Evolutionary conservation across 2,888 invertebrate genomes (phyloP), one percentile per base, ranked within the genome.

Genomic region (Apamea monoglypha): DNA sequence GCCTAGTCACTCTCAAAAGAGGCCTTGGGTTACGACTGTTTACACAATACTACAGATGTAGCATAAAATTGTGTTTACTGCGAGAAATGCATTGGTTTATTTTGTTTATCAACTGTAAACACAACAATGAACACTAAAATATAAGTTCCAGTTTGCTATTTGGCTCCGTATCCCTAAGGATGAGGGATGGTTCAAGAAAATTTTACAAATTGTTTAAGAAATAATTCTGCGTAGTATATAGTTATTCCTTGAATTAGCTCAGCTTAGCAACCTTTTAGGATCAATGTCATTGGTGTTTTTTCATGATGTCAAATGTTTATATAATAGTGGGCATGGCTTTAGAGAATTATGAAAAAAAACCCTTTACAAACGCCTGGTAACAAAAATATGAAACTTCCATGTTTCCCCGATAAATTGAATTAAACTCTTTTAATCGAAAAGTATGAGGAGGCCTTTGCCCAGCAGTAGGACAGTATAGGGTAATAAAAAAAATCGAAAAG

Each of bases 21-120:
- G 63, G n/a, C 83, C 86, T 86, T 83, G 80, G 72, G 53, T 63
- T 53, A 40, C 50, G 14, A 53, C 32, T 18, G 53, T 64, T 76
- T 80, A 76, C 74, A 66, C 74, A 80, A 80, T 72, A 68, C 61
- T 72, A 76, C 63, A 8, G 7, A 76, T 71, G 74, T 63, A 14
- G 70, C 44, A 71, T 83, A 59, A 36, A 73, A 59, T 68, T 32
- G 16, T 32, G 25, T 67, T 59, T 59, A 14, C 8, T 50, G 2
- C 7, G 32, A 61, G 66, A 82, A 80, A 80, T 76, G 82, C 7
- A 53, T 21, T 36, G 7, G 12, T 64, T 36, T 36, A 25, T 14
- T 36, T 64, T 36, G 25, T 59, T 59, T 14, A 59, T 5, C 1
- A 12, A n/a, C 56, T 56, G n/a, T n/a, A 59, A n/a, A 59, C 56